phyloP scores from a whole-genome alignment of 1,140 invertebrate genomes.

The Whitmania pigra region DNA sequence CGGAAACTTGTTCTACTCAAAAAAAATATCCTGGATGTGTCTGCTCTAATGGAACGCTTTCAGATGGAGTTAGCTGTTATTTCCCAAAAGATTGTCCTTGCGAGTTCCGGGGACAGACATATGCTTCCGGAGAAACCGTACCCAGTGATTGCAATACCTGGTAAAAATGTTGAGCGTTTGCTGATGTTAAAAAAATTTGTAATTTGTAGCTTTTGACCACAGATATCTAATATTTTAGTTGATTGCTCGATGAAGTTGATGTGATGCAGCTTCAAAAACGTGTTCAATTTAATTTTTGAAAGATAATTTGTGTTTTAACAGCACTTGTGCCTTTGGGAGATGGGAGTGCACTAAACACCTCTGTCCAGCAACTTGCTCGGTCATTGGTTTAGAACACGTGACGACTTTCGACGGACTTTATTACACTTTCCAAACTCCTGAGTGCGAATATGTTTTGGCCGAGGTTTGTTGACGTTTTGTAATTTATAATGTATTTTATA shows the following conservation, averaged over 20 bases:
- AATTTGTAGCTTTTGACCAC: neutral
- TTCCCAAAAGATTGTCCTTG: conserved; percentile 20
- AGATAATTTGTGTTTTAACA: neutral
- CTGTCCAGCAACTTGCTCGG: neutral
- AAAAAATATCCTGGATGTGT: neutral
- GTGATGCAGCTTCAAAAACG: neutral
- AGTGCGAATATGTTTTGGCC: neutral
- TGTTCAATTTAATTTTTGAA: neutral
- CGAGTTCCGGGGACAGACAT: conserved; percentile 8
- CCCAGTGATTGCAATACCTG: conserved; percentile 18
- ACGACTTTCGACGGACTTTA: conserved; percentile 14
- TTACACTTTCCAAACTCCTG: conserved; percentile 5
- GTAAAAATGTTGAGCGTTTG: neutral
- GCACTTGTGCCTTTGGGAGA: neutral
- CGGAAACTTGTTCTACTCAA: neutral
- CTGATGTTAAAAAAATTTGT: neutral
- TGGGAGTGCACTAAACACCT: conserved; percentile 1
- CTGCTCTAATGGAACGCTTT: conserved; percentile 1
- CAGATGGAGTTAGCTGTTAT: conserved; percentile 15
- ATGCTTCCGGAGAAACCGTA: conserved; percentile 1
- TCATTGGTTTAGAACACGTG: conserved; percentile 9
- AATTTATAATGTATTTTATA: no score
- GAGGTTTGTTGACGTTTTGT: neutral
- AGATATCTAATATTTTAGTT: neutral
- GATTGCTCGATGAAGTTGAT: neutral